These are phyloP conservation scores for Sarcophaga carnaria DNA, from an alignment of 2,888 invertebrate species.

Conservation along the genomic window DNA sequence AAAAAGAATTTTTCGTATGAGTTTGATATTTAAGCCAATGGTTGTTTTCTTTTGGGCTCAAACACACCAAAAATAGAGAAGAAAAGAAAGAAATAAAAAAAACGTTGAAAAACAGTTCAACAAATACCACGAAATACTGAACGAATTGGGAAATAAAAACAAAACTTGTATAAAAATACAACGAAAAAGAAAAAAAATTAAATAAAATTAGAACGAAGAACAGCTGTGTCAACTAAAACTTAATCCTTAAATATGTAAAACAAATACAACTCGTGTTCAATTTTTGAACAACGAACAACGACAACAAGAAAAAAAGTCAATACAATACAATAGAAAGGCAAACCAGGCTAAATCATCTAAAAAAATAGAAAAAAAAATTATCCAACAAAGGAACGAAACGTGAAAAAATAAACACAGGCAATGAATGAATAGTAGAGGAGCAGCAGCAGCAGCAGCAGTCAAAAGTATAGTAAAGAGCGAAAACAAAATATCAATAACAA, in stretches of 20 bases:
- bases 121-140: neutral
- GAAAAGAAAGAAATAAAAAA: neutral
- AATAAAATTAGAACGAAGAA: slow-evolving; percentile 59
- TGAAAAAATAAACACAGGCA: too few species aligned
- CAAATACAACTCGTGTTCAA: slow-evolving; percentile 55
- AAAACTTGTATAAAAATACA: slow-evolving; percentile 5
- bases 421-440: too few species aligned
- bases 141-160: neutral
- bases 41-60: slow-evolving; percentile 44
- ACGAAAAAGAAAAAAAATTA: slow-evolving; percentile 1
- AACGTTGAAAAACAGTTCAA: slow-evolving; percentile 10
- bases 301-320: neutral
- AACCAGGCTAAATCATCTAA: neutral
- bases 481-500: too few species aligned
- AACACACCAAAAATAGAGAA: slow-evolving; percentile 40
- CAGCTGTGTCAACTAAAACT: slow-evolving; percentile 67
- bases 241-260: slow-evolving; percentile 69
- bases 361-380: too few species aligned
- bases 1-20: slow-evolving; percentile 24
- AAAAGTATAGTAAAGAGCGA: too few species aligned
- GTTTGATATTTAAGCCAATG: neutral
- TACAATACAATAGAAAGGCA: neutral
- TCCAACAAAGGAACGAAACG: too few species aligned
- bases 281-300: neutral
- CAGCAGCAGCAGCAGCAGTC: too few species aligned